Conservation (phyloP, 2,797 vertebrate genomes). For the Sitta carolinensis region DNA sequence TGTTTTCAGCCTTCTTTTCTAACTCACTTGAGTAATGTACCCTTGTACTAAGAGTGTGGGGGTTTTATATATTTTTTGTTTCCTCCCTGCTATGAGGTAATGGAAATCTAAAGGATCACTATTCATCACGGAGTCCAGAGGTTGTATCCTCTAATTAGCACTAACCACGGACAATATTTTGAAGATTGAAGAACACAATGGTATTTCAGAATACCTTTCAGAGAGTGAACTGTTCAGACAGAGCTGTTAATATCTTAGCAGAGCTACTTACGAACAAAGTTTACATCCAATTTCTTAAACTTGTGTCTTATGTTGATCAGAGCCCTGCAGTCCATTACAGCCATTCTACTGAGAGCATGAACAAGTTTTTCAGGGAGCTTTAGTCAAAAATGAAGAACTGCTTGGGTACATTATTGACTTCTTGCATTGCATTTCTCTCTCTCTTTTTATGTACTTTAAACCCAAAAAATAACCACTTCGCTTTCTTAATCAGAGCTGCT, state of each 20-base stretch:
- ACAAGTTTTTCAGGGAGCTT: background rate
- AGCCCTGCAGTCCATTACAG: background rate
- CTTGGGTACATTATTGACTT: background rate
- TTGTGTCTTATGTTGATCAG: fast-evolving
- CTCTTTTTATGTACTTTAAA: background rate
- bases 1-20: background rate
- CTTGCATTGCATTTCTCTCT: background rate
- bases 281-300: background rate
- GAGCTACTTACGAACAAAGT: background rate
- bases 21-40: background rate
- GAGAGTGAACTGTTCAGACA: background rate
- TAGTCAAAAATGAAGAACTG: background rate
- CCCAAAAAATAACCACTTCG: background rate
- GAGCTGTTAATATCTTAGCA: background rate
- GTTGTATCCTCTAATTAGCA: constrained; percentile 1
- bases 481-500: background rate
- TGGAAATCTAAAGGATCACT: background rate
- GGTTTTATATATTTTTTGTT: background rate
- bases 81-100: background rate
- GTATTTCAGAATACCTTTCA: background rate
- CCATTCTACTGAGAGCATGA: background rate
- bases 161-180: background rate
- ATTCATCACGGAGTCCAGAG: background rate
- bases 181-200: background rate
- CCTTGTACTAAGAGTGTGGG: background rate